Percentiles rank a stretch among this genome's conserved stretches.
Evolutionary conservation across 2,888 invertebrate species (phyloP).

Genomic region (Xestia sexstrigata): DNA sequence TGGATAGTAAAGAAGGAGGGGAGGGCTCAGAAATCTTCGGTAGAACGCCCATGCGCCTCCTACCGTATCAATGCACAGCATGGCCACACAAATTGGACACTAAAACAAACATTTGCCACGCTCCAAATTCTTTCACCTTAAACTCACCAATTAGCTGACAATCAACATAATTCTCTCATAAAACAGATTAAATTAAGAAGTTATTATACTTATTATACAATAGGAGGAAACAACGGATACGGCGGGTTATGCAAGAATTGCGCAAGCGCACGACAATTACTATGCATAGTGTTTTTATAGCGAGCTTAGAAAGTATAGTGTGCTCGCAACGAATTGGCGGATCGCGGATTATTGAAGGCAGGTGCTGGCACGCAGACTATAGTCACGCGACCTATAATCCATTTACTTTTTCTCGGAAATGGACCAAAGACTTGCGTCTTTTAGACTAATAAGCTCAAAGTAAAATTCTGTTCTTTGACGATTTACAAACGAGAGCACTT

Average conservation of each 20-base stretch:
- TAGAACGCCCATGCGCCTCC: neutral
- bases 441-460: neutral
- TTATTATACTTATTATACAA: conserved; percentile 57
- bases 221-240: conserved; percentile 61
- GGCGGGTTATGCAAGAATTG: conserved; percentile 51
- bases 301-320: conserved; percentile 59
- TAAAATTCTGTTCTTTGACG: neutral
- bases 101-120: conserved; percentile 55
- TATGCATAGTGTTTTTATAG: conserved; percentile 60
- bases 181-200: conserved; percentile 55
- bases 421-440: neutral
- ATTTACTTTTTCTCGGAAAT: neutral
- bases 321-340: conserved; percentile 51
- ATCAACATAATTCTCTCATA: conserved; percentile 52
- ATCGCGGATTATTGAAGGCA: conserved; percentile 41
- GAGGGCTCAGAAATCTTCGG: neutral
- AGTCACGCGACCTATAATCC: conserved; percentile 10
- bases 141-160: conserved; percentile 37
- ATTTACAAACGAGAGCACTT: neutral
- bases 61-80: neutral
- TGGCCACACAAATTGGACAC: conserved; percentile 18
- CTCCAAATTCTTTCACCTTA: conserved; percentile 39
- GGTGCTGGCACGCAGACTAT: conserved; percentile 39
- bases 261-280: conserved; percentile 60
- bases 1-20: no score